These are phyloP conservation scores for Archips crataeganus DNA, from an alignment of 2,888 invertebrate genomes.

Conservation along the genomic window DNA sequence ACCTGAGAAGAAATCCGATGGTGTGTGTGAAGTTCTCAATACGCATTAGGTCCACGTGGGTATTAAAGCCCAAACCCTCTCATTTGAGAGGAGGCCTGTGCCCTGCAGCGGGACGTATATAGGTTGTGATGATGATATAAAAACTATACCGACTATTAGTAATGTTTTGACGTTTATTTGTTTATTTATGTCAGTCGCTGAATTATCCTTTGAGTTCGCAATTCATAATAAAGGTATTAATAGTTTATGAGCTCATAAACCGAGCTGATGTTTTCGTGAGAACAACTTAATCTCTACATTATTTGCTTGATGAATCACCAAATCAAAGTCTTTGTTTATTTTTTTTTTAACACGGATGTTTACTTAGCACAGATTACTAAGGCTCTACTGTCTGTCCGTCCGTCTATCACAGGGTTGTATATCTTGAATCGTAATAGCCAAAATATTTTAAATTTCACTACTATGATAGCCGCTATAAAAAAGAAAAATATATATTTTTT, in stretches of 20 bases:
- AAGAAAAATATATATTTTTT: too few species aligned
- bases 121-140: too few species aligned
- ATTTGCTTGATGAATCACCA: not conserved
- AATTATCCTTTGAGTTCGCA: slow-evolving; percentile 9
- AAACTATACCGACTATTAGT: too few species aligned
- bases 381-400: not conserved
- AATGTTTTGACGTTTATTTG: not conserved
- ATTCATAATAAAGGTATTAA: slow-evolving; percentile 30
- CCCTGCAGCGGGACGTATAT: too few species aligned
- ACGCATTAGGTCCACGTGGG: too few species aligned
- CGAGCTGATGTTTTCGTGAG: slow-evolving; percentile 10
- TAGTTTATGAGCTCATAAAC: slow-evolving; percentile 28
- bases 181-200: not conserved
- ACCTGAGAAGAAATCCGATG: too few species aligned
- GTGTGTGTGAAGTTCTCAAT: too few species aligned
- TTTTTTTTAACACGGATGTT: not conserved
- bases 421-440: too few species aligned
- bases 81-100: too few species aligned
- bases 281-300: slow-evolving; percentile 3
- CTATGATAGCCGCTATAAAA: too few species aligned
- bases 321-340: not conserved
- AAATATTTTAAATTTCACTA: too few species aligned
- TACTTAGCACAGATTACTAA: not conserved
- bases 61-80: too few species aligned
- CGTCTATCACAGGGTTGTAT: not conserved